phyloP scores from a whole-genome alignment of 2,797 vertebrate genomes.

The Heteromormyrus szaboi region DNA sequence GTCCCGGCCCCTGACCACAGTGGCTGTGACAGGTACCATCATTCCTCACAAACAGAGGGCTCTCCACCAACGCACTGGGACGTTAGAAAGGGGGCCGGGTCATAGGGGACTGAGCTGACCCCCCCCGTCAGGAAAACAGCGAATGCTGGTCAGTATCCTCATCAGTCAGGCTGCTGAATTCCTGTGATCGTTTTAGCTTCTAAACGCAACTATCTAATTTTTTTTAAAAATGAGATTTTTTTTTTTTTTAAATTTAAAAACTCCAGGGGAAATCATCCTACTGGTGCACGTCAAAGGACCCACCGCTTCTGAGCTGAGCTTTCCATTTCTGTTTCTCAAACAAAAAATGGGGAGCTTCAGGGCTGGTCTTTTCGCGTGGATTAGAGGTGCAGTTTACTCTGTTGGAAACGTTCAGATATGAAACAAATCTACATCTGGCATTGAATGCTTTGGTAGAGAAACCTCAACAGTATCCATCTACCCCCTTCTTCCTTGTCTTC shows the following conservation, averaged over 20 bases:
- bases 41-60: conserved; percentile 2
- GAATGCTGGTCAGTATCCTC: neutral
- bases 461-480: conserved; percentile 34
- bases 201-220: neutral
- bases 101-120: neutral
- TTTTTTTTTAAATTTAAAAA: neutral
- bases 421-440: conserved; percentile 5
- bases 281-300: neutral
- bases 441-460: conserved; percentile 43
- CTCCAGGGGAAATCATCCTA: neutral
- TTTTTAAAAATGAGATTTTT: neutral
- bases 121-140: neutral
- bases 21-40: conserved; percentile 88
- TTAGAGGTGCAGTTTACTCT: neutral
- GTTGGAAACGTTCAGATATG: neutral
- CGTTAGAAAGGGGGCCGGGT: neutral
- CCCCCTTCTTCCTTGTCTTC: conserved; percentile 27
- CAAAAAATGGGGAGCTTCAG: neutral
- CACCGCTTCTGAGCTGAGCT: neutral
- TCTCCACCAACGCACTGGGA: conserved; percentile 21
- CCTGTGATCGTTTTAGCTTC: neutral
- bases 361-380: neutral
- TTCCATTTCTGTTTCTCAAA: neutral
- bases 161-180: neutral
- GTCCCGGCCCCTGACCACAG: conserved; percentile 81